Percentiles rank a stretch among this genome's conserved stretches.
These are phyloP conservation scores for Cephonodes hylas DNA, from an alignment of 2,888 invertebrate species.

Conservation along the genomic window DNA sequence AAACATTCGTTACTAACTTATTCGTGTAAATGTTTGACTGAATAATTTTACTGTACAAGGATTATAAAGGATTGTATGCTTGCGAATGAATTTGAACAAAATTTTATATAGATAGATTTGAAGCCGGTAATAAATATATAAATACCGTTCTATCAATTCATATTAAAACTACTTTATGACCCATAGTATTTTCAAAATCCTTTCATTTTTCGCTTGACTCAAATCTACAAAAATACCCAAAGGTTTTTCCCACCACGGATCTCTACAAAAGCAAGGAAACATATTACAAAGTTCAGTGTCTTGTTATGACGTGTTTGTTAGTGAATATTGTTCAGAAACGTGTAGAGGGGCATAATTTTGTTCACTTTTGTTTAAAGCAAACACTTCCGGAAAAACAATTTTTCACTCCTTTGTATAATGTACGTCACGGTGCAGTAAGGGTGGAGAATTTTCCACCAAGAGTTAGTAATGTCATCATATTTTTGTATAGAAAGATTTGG, in stretches of 20 bases:
- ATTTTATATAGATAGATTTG: no score
- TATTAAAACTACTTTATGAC: no score
- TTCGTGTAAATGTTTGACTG: no score
- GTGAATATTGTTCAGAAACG: background rate
- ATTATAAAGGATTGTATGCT: no score
- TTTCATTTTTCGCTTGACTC: background rate
- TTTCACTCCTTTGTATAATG: background rate
- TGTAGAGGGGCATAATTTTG: background rate
- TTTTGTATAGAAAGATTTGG: no score
- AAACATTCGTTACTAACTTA: no score
- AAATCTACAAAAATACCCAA: background rate
- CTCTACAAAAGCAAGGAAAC: conserved; percentile 43
- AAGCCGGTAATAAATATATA: no score
- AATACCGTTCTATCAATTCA: no score
- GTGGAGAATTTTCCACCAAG: no score
- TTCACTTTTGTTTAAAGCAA: background rate
- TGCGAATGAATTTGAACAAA: no score
- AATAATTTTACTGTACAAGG: no score
- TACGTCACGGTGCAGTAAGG: background rate
- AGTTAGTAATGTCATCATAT: no score
- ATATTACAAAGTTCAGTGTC: conserved; percentile 44
- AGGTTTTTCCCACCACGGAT: conserved; percentile 17
- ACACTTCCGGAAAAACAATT: background rate
- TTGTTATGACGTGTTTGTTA: conserved; percentile 42
- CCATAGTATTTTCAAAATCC: background rate